Conservation (phyloP, 1,140 invertebrate genomes). For the Papilio helenus region DNA sequence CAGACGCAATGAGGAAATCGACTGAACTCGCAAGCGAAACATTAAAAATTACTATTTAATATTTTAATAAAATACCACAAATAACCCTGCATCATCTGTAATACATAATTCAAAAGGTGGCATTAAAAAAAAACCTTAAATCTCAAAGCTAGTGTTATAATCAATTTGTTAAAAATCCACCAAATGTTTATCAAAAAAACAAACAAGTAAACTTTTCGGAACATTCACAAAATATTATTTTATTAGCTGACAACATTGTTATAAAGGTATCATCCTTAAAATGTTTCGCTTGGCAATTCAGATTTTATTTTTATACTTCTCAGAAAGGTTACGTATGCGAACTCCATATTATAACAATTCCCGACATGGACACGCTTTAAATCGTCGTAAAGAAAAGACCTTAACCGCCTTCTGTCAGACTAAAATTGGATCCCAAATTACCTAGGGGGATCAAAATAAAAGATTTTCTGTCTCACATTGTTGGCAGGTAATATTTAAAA, state of each 20-base stretch:
- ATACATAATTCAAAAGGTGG: not conserved
- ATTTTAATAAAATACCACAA: not conserved
- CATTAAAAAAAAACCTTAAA: not conserved
- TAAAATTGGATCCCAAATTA: constrained; percentile 35
- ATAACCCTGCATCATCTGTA: not conserved
- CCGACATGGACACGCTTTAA: constrained; percentile 27
- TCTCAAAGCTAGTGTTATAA: not conserved
- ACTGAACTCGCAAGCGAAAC: not conserved
- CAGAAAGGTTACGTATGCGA: constrained; percentile 38
- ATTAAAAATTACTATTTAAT: constrained; percentile 5
- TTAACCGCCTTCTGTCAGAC: constrained; percentile 30
- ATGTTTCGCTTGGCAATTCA: constrained; percentile 30
- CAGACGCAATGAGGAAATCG: constrained; percentile 23
- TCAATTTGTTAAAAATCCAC: not conserved
- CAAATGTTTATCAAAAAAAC: not conserved
- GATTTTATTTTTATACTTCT: constrained; percentile 38
- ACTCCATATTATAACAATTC: constrained; percentile 35
- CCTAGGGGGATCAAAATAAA: constrained; percentile 38
- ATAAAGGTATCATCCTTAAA: not conserved
- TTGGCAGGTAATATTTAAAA: constrained; percentile 30
- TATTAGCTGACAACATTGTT: constrained; percentile 9
- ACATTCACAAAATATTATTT: not conserved
- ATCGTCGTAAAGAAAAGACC: constrained; percentile 32
- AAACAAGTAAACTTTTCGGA: not conserved
- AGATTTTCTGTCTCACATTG: constrained; percentile 15